Evolutionary conservation across 1,140 invertebrate species (phyloP), one percentile per base, ranked within the genome.

Genomic region (Lepidurus couesii): DNA sequence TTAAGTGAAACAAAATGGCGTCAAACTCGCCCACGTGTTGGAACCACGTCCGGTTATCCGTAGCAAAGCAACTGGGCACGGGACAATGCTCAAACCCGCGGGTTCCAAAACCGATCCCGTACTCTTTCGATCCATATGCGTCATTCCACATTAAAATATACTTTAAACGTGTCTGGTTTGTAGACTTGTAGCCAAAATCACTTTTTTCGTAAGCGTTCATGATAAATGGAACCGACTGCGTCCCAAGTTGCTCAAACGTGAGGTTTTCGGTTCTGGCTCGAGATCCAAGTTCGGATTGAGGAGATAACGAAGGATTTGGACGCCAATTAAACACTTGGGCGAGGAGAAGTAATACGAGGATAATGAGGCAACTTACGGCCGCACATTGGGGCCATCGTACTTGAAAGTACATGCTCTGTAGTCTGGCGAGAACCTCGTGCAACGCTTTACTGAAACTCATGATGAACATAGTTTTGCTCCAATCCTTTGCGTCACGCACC

Each of bases 1-100:
- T 76, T 21, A 81, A 75, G 76, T 82, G 82, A 42, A 82, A 81
- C 4, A 82, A 10, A 21, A 82, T 73, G 0, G 81, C 82, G 74
- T 82, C 81, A n/a, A 78, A 81, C 73, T 80, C 77, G 6, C 45
- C 21, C 1, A 81, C 78, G 11, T 44, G n/a, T 44, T 24, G 10
- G 6, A 80, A 16, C 21, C 74, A 53, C 21, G 53, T 44, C 42
- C 78, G 26, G 26, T 80, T 75, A 43, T 80, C 79, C 3, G 78
- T 79, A 42, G 76, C 75, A 42, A 53, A 79, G 73, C 80, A 80
- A 42, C 74, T 24, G 7, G 26, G 74, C 1, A 80, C 53, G 5
- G 75, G 75, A 44, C 80, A 80, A 42, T 78, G 44, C 24, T 44
- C 24, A 74, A 80, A 80, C 3, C 43, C 76, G 13, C 53, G 9